Evolutionary conservation across 1,140 invertebrate genomes (phyloP).

Genomic region (Teleopsis dalmanni): DNA sequence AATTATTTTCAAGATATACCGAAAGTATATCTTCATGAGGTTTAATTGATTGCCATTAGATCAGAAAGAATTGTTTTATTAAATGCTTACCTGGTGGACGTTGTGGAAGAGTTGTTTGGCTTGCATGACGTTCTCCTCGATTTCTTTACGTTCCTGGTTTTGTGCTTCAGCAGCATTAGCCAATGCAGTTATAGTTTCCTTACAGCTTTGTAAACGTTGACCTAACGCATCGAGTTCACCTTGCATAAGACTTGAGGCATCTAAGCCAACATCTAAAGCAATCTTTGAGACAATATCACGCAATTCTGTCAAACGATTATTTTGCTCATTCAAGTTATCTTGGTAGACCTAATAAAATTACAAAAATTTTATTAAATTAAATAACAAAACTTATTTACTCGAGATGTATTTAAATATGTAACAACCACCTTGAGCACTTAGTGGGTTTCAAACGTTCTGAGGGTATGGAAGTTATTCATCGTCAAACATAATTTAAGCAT

Average conservation of each 20-base stretch:
- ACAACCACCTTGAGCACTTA: no score
- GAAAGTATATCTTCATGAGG: no score
- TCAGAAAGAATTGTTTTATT: no score
- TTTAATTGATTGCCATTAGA: no score
- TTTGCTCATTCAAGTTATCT: slow-evolving; percentile 64
- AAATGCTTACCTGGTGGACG: slow-evolving; percentile 54
- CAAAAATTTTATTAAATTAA: not conserved
- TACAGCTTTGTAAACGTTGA: slow-evolving; percentile 64
- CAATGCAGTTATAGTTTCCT: slow-evolving; percentile 61
- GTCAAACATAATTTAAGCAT: no score
- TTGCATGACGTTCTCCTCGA: slow-evolving; percentile 50
- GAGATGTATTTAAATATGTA: not conserved
- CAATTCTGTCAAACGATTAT: slow-evolving; percentile 59
- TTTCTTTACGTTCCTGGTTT: slow-evolving; percentile 49
- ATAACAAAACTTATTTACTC: not conserved
- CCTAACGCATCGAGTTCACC: slow-evolving; percentile 72
- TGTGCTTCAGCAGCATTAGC: slow-evolving; percentile 66
- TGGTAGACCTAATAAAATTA: slow-evolving; percentile 57
- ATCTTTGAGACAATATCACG: slow-evolving; percentile 67
- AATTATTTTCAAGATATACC: no score
- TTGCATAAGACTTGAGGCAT: slow-evolving; percentile 58
- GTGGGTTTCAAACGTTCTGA: no score
- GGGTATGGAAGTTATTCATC: no score
- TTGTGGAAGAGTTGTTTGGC: slow-evolving; percentile 55
- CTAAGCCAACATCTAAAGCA: slow-evolving; percentile 65